Conservation (phyloP, 2,113 vertebrate genomes). For the Chaetodon auriga region DNA sequence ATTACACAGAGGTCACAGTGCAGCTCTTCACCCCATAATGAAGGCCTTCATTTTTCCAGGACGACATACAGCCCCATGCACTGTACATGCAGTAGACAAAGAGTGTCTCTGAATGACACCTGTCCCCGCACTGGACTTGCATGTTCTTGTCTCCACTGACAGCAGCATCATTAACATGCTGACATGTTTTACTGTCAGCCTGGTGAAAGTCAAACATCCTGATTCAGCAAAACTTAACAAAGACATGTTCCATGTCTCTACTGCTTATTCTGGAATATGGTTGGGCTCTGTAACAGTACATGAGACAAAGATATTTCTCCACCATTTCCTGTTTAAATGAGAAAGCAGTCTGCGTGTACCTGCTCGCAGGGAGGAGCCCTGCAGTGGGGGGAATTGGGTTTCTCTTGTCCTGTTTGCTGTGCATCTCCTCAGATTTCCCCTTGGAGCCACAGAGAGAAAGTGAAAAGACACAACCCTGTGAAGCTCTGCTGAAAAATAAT, state of each 20-base stretch:
- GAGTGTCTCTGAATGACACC: conserved; percentile 88
- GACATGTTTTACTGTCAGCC: conserved; percentile 54
- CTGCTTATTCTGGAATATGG: neutral
- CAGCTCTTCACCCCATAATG: conserved; percentile 87
- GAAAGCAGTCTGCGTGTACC: neutral
- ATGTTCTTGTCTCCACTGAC: conserved; percentile 87
- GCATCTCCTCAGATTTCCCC: conserved; percentile 50
- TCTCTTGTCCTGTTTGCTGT: conserved; percentile 37
- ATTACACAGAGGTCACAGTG: conserved; percentile 70
- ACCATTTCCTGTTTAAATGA: neutral
- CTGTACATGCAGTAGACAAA: conserved; percentile 84
- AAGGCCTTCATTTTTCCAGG: conserved; percentile 88
- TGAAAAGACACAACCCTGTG: conserved; percentile 36
- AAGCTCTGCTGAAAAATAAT: conserved; percentile 50
- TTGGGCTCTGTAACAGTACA: neutral
- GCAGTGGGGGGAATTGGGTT: conserved; percentile 38
- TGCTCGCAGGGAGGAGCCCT: conserved; percentile 35
- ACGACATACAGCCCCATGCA: conserved; percentile 80
- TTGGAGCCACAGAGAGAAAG: conserved; percentile 35
- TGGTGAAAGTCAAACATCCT: conserved; percentile 53
- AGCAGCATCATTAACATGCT: conserved; percentile 87
- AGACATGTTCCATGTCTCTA: neutral
- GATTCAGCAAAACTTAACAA: conserved; percentile 25
- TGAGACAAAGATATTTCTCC: neutral
- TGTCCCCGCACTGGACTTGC: conserved; percentile 86